Evolutionary conservation across 2,888 invertebrate species (phyloP).

Genomic region (Drosophila multiciliata): DNA sequence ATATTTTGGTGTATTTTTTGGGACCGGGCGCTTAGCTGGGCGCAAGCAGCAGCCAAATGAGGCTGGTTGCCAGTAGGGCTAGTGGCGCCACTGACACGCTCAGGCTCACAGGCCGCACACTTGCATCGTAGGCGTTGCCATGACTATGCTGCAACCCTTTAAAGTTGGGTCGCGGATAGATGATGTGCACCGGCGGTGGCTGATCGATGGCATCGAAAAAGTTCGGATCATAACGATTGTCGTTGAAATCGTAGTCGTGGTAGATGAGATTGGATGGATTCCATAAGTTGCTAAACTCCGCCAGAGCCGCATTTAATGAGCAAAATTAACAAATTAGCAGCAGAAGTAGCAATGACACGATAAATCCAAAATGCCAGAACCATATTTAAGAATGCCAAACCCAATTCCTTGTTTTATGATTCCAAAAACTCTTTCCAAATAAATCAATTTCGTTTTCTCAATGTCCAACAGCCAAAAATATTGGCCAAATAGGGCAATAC

Average conservation of each 20-base stretch:
- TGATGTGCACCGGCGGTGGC: conserved; percentile 89
- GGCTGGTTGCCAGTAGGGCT: conserved; percentile 31
- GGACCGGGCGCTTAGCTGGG: conserved; percentile 58
- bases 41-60: conserved; percentile 48
- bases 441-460: background rate
- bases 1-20: conserved; percentile 16
- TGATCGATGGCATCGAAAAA: conserved; percentile 89
- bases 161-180: conserved; percentile 87
- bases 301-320: conserved; percentile 11
- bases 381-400: background rate
- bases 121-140: conserved; percentile 34
- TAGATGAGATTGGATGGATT: conserved; percentile 89
- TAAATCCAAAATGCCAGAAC: too few relatives aligned
- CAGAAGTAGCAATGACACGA: conserved; percentile 3
- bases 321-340: conserved; percentile 1
- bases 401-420: background rate
- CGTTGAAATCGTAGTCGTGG: conserved; percentile 86
- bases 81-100: conserved; percentile 40
- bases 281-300: conserved; percentile 83
- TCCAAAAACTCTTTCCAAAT: background rate
- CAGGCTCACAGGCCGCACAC: conserved; percentile 18
- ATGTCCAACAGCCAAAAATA: background rate
- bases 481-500: background rate
- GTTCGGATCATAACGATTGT: conserved; percentile 84
- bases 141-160: conserved; percentile 58